Evolutionary conservation across 1,140 invertebrate genomes (phyloP).

Genomic region (Phymorhynchus buccinoides): DNA sequence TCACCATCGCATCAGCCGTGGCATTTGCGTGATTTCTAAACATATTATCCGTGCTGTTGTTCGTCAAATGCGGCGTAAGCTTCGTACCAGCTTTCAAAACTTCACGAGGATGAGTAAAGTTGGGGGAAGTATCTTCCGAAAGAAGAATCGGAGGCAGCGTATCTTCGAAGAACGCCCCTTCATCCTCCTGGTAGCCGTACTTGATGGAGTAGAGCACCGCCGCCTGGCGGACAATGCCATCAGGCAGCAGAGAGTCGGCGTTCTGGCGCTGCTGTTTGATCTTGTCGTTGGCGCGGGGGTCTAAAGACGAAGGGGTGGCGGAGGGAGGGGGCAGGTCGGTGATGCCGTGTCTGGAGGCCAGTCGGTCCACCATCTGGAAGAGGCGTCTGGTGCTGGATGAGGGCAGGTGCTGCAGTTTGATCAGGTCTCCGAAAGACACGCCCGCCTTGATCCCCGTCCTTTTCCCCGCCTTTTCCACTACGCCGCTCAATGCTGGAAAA

Average conservation of each 20-base stretch:
- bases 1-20: not conserved
- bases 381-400: slow-evolving; percentile 50
- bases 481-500: not conserved
- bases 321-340: slow-evolving; percentile 34
- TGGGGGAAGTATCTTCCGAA: not conserved
- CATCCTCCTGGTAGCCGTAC: slow-evolving; percentile 30
- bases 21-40: not conserved
- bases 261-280: slow-evolving; percentile 26
- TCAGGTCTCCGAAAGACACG: slow-evolving; percentile 52
- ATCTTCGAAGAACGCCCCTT: not conserved
- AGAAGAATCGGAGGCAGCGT: not conserved
- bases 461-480: not conserved
- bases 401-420: slow-evolving; percentile 49
- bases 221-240: not conserved
- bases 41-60: not conserved
- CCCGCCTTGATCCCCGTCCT: slow-evolving; percentile 40
- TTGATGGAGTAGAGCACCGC: slow-evolving; percentile 38
- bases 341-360: slow-evolving; percentile 49
- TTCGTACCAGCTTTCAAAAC: not conserved
- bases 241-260: not conserved
- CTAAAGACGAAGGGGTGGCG: not conserved
- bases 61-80: not conserved
- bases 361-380: slow-evolving; percentile 51
- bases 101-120: not conserved
- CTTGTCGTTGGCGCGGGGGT: slow-evolving; percentile 24